Base-by-base conservation (phyloP, 2,888 invertebrate species). In the Coelinius sp. region DNA sequence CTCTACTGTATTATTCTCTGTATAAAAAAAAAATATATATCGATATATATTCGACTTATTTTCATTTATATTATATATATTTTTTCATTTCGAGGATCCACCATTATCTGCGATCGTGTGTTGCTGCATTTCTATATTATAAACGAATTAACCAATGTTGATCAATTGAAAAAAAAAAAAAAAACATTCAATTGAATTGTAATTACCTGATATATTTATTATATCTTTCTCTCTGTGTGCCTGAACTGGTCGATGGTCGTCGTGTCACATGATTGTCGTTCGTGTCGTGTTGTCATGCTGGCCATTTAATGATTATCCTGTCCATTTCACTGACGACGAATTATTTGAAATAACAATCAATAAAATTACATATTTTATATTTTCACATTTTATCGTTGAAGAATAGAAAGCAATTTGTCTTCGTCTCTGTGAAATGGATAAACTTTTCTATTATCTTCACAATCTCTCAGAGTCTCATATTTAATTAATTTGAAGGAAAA, bases 241-340 rank as follows among this genome's bases (percentile, higher is more conserved):
- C 87, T 87, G 87, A 86, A 87, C 85, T 87, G 86, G 83, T 87
- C 86, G 85, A 85, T 87, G 86, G 86, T 87, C 87, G 86, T 87
- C 87, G 86, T 87, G 86, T 87, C 87, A 87, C 86, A 87, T 87
- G 86, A 86, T 87, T 87, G 87, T 87, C 85, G 86, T 86, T 85
- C 86, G 86, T 87, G 85, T 87, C 87, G 87, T 87, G 87, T 87
- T 87, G 87, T 87, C 87, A 87, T 87, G 86, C 85, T 87, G 86
- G 87, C 87, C 86, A 86, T 86, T 86, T 82, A 71, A 53, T 72
- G 14, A 69, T 68, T 75, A 73, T 71, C 38, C 25, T 59, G 56
- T 35, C 71, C 49, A 66, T 66, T 67, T 71, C 67, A 71, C 66
- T 70, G 62, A 62, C 27, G 67, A 65, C 41, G 22, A 65, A 2